Evolutionary conservation across 2,888 invertebrate species (phyloP), one percentile per base, ranked within the genome.

Genomic region (Dasysyrphus tricinctus): DNA sequence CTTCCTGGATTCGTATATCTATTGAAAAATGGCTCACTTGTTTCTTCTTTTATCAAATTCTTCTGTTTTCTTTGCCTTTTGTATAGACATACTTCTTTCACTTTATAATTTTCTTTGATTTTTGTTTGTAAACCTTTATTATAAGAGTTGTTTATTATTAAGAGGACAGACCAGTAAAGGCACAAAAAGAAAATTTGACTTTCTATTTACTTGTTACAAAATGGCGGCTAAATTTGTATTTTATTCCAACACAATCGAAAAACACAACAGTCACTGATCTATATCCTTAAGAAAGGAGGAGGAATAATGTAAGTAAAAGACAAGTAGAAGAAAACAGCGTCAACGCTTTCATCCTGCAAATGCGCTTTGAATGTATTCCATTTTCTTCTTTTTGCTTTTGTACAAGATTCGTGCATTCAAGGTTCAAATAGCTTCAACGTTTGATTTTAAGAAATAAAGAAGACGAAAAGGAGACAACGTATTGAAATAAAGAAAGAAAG

Each of bases 211-310:
- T 44, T 70, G 70, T 63, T 49, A 83, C 69, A 83, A 83, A 83
- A 83, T 83, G 82, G 82, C 78, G 56, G 59, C 44, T 61, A 54
- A 19, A 19, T 32, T 72, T 44, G 39, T 12, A 44, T 44, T 6
- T 42, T 59, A 37, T 42, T 19, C 0, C 12, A 24, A 37, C 12
- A 63, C 14, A 74, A n/a, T 32, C n/a, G n/a, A 12, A 14, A 37
- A 14, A 19, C 59, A 39, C 11, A 11, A 19, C 7, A 74, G 42
- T n/a, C 19, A 44, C 6, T 16, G 37, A 29, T 16, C 14, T 34
- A 51, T 29, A 39, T 29, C n/a, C 7, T 12, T 72, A 16, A 42
- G 12, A 59, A 54, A 72, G 24, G 47, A 16, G 3, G 9, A 61
- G 29, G 42, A 5, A 42, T 6, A 42, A 19, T 24, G 29, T 24